These are phyloP conservation scores for Muntiacus muntjak DNA, from an alignment of 2,113 vertebrate genomes.

Conservation along the genomic window DNA sequence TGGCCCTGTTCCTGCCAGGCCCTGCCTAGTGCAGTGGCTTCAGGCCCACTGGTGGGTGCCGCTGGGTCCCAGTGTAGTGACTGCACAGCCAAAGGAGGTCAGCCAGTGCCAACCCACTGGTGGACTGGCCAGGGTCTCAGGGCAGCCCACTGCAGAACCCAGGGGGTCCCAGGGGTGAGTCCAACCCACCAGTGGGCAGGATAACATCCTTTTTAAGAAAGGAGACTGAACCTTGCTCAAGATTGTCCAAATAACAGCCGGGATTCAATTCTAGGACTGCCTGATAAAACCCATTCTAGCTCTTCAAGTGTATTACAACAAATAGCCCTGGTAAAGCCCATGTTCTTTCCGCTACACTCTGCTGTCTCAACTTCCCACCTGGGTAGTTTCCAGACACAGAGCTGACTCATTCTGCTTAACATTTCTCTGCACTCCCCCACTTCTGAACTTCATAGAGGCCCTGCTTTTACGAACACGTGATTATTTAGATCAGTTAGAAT, in stretches of 20 bases:
- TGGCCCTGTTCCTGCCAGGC: not conserved
- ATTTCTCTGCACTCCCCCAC: not conserved
- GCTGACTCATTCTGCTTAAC: not conserved
- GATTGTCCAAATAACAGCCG: not conserved
- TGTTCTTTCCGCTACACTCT: not conserved
- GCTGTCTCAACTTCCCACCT: rapidly evolving
- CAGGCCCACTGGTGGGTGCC: not conserved
- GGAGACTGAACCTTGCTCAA: not conserved
- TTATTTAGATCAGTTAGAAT: not conserved
- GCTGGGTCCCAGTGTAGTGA: not conserved
- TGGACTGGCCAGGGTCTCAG: not conserved
- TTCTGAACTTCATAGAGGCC: not conserved
- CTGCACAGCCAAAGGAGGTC: not conserved
- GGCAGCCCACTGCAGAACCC: not conserved
- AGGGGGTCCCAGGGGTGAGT: not conserved
- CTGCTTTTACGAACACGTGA: not conserved
- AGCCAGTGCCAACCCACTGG: not conserved
- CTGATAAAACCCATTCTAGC: not conserved
- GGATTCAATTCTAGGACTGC: not conserved
- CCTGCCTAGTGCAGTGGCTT: not conserved
- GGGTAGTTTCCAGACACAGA: not conserved
- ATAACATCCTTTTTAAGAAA: not conserved
- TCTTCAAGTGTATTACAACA: rapidly evolving
- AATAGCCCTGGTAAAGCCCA: not conserved
- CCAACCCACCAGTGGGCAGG: not conserved